These are phyloP conservation scores for Dicrurus megarhynchus DNA, from an alignment of 2,113 vertebrate species.

Conservation along the genomic window DNA sequence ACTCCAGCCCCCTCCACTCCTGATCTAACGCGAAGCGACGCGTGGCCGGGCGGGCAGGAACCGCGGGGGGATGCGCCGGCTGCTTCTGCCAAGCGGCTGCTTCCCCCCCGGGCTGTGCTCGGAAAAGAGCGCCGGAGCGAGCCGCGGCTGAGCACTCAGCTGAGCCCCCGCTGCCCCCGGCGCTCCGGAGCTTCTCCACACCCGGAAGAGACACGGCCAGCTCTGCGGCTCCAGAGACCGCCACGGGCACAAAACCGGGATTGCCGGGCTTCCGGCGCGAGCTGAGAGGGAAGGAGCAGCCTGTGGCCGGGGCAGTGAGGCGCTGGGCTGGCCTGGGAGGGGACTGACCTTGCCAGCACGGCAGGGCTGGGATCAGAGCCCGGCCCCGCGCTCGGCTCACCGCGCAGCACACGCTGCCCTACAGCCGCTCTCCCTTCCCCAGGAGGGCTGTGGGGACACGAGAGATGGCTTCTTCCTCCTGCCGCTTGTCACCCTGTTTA, in stretches of 20 bases:
- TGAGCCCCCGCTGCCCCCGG: not conserved
- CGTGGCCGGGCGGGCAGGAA: fast-evolving
- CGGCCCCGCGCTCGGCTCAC: fast-evolving
- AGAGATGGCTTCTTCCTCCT: constrained; percentile 51
- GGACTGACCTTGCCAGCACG: fast-evolving
- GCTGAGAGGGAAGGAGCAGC: not conserved
- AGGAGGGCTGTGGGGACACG: not conserved
- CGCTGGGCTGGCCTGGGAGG: not conserved
- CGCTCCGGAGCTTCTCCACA: not conserved
- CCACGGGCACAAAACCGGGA: fast-evolving
- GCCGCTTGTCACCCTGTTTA: constrained; percentile 45
- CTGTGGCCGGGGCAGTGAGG: not conserved
- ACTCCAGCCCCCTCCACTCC: not conserved
- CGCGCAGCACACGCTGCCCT: not conserved
- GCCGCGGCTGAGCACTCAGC: not conserved
- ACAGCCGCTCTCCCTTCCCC: not conserved
- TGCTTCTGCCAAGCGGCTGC: not conserved
- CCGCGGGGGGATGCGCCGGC: fast-evolving
- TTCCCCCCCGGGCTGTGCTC: not conserved
- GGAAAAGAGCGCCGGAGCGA: fast-evolving
- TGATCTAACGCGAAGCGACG: not conserved
- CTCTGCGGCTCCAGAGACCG: not conserved
- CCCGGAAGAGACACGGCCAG: not conserved
- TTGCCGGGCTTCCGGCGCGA: not conserved
- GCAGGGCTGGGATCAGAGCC: not conserved